Conservation (phyloP, 2,113 vertebrate species). For the Catagonus wagneri region DNA sequence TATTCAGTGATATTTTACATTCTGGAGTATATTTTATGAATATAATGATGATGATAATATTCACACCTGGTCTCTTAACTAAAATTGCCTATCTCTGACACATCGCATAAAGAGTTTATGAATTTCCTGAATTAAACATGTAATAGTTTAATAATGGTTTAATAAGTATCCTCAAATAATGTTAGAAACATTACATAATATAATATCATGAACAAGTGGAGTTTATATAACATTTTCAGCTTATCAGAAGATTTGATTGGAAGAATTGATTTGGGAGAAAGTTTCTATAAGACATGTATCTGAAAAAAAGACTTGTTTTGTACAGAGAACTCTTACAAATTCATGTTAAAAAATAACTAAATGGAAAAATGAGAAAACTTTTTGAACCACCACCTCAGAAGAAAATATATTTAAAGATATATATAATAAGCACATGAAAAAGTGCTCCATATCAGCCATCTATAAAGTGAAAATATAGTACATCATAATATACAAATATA, state of each 20-base stretch:
- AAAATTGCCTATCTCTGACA: background rate
- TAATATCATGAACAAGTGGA: background rate
- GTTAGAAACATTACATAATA: background rate
- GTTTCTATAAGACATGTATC: background rate
- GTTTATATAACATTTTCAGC: background rate
- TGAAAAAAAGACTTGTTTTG: background rate
- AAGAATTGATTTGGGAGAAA: background rate
- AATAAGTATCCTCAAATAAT: background rate
- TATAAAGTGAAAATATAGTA: background rate
- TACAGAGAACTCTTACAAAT: background rate
- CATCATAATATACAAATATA: background rate
- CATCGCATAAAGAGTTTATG: background rate
- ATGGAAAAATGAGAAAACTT: background rate
- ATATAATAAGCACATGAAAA: slow-evolving; percentile 1
- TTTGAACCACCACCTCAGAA: background rate
- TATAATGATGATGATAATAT: background rate
- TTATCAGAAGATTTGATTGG: background rate
- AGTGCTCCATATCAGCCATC: too few species aligned
- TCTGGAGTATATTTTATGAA: background rate
- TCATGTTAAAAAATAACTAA: background rate
- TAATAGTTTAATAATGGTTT: background rate
- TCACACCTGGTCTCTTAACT: background rate
- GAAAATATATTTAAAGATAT: background rate
- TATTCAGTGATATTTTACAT: background rate
- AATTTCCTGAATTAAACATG: background rate